Percentiles rank a stretch among this genome's conserved stretches.
Evolutionary conservation across 2,797 vertebrate species (phyloP).

Genomic region (Fundulus diaphanus): DNA sequence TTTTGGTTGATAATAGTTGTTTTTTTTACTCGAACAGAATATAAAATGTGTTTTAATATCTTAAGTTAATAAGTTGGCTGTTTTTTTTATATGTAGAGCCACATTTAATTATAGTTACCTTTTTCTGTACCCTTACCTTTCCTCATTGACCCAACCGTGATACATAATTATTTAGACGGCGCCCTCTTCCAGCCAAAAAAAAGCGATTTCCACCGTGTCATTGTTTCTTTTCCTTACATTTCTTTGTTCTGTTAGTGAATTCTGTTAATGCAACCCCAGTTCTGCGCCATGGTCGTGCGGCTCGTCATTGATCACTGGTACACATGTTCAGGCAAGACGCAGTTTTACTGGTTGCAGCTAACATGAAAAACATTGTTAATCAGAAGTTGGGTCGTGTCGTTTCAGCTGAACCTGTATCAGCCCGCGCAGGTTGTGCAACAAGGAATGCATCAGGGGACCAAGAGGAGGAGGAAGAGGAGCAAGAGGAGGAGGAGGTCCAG

Average conservation of each 20-base stretch:
- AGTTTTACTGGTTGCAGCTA: slow-evolving; percentile 9
- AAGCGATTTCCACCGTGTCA: slow-evolving; percentile 46
- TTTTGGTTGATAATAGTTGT: too few species aligned
- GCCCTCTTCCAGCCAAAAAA: slow-evolving; percentile 24
- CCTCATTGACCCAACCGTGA: slow-evolving; percentile 27
- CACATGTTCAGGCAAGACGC: slow-evolving; percentile 15
- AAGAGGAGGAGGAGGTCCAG: slow-evolving; percentile 21
- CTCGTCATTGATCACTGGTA: slow-evolving; percentile 6
- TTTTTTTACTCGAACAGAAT: background rate
- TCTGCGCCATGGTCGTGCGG: background rate
- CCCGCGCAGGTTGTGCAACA: slow-evolving; percentile 28
- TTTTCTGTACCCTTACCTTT: slow-evolving; percentile 33
- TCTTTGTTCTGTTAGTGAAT: background rate
- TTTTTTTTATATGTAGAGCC: background rate
- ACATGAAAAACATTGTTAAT: slow-evolving; percentile 18
- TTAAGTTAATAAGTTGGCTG: background rate
- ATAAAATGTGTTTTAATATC: background rate
- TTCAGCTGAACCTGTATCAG: slow-evolving; percentile 64
- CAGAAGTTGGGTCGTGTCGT: slow-evolving; percentile 39
- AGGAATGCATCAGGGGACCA: slow-evolving; percentile 24
- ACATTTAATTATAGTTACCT: background rate
- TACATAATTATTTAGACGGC: slow-evolving; percentile 48
- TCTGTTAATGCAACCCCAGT: background rate
- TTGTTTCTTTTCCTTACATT: slow-evolving; percentile 27
- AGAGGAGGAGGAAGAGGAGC: slow-evolving; percentile 13